Evolutionary conservation across 2,888 invertebrate species (phyloP).

Genomic region (Myathropa florea): DNA sequence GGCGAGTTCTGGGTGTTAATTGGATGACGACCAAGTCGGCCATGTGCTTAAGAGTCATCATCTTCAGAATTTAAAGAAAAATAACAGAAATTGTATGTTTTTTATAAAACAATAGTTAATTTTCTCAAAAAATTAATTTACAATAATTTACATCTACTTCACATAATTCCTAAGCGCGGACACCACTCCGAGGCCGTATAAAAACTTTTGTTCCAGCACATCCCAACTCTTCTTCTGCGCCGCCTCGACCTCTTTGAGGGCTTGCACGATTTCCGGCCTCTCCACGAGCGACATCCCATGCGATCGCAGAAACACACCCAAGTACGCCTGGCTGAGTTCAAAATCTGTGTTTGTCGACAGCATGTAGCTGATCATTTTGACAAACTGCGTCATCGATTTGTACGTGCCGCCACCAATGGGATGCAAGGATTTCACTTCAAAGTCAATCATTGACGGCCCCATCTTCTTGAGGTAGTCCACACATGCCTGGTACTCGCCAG

Average conservation of each 20-base stretch:
- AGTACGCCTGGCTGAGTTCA: conserved; percentile 94
- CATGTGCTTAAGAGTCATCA: no score
- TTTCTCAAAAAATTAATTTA: conserved; percentile 11
- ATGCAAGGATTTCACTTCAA: conserved; percentile 90
- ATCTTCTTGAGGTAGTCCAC: conserved; percentile 83
- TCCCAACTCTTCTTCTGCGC: conserved; percentile 85
- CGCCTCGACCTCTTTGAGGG: conserved; percentile 83
- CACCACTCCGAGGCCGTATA: conserved; percentile 89
- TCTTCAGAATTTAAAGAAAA: background rate
- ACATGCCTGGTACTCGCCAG: conserved; percentile 82
- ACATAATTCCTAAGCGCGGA: conserved; percentile 86
- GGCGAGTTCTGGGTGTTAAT: no score
- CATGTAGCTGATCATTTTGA: conserved; percentile 87
- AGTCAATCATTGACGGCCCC: conserved; percentile 92
- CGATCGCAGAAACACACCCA: conserved; percentile 92
- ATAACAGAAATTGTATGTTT: background rate
- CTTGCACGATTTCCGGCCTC: conserved; percentile 82
- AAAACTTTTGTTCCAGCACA: conserved; percentile 85
- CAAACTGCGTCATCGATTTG: conserved; percentile 88
- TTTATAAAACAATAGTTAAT: background rate
- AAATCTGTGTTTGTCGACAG: conserved; percentile 90
- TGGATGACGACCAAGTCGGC: no score
- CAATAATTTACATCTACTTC: conserved; percentile 54
- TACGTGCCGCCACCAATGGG: conserved; percentile 88
- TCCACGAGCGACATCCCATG: conserved; percentile 85